Percentiles rank a stretch among this genome's conserved stretches.
Conservation (phyloP, 1,140 invertebrate genomes). For the Drosophila mauritiana region DNA sequence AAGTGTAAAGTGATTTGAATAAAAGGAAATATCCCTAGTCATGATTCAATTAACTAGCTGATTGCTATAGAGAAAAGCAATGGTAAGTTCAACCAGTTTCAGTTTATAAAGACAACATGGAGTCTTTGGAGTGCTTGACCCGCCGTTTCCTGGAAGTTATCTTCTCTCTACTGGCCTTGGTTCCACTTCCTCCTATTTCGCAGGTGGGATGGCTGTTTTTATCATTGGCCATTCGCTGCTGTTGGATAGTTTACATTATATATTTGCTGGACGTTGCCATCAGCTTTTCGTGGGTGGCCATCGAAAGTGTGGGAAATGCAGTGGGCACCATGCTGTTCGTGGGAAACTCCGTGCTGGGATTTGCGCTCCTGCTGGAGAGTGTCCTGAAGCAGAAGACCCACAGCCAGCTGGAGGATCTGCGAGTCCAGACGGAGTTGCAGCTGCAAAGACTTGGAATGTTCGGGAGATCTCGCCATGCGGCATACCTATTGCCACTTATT, state of each 20-base stretch:
- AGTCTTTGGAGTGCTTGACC: slow-evolving; percentile 46
- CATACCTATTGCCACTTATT: slow-evolving; percentile 30
- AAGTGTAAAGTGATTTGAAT: too few relatives aligned
- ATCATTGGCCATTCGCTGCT: slow-evolving; percentile 25
- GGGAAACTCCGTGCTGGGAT: slow-evolving; percentile 27
- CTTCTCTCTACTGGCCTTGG: slow-evolving; percentile 41
- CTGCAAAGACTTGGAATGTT: slow-evolving; percentile 62
- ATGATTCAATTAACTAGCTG: not conserved
- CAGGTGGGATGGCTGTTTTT: slow-evolving; percentile 14
- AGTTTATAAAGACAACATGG: slow-evolving; percentile 30
- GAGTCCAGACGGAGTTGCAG: slow-evolving; percentile 49
- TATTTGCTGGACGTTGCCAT: slow-evolving; percentile 12
- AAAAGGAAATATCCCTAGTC: not conserved
- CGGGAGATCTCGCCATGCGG: slow-evolving; percentile 8
- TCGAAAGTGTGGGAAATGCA: not conserved
- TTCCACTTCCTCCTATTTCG: slow-evolving; percentile 35
- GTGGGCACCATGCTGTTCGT: slow-evolving; percentile 42
- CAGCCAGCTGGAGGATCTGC: slow-evolving; percentile 32
- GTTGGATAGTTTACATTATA: slow-evolving; percentile 45
- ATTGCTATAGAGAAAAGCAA: not conserved
- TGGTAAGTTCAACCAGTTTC: slow-evolving; percentile 14
- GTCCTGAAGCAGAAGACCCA: slow-evolving; percentile 29
- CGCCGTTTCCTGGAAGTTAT: slow-evolving; percentile 21
- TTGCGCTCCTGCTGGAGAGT: slow-evolving; percentile 55
- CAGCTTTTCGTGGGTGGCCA: not conserved